Evolutionary conservation across 2,113 vertebrate species (phyloP).

Genomic region (Piaya cayana): DNA sequence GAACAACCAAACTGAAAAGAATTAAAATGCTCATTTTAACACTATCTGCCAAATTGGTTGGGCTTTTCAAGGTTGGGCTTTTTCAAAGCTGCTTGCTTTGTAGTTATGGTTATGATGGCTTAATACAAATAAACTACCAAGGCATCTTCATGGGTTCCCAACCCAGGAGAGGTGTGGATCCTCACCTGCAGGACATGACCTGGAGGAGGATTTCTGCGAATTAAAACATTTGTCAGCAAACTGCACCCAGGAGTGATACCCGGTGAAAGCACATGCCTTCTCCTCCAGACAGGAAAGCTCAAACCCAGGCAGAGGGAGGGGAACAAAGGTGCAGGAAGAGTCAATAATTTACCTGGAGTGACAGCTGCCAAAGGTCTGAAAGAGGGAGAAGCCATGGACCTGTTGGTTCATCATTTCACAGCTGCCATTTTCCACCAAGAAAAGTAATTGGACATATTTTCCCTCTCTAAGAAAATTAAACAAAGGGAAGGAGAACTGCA

Average conservation of each 20-base stretch:
- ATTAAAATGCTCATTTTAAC: background rate
- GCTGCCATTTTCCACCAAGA: background rate
- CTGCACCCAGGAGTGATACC: accelerated
- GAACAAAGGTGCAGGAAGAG: background rate
- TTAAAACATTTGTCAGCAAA: background rate
- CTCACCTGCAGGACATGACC: background rate
- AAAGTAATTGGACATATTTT: no score
- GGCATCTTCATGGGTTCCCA: background rate
- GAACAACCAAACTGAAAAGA: background rate
- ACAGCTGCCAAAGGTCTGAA: background rate
- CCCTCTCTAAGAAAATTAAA: background rate
- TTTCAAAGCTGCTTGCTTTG: no score
- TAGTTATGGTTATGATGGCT: background rate
- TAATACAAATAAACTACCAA: background rate
- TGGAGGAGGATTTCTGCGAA: background rate
- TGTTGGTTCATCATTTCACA: background rate
- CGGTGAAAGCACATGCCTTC: accelerated
- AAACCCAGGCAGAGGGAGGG: background rate
- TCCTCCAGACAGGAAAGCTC: background rate
- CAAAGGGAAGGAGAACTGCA: background rate
- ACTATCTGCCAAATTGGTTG: background rate
- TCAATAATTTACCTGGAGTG: background rate
- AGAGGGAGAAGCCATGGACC: background rate
- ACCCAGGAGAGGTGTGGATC: background rate
- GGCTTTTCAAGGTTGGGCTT: background rate